Percentiles rank a stretch among this genome's conserved stretches.
Evolutionary conservation across 2,797 vertebrate genomes (phyloP).

Genomic region (Rhabdomys pumilio): DNA sequence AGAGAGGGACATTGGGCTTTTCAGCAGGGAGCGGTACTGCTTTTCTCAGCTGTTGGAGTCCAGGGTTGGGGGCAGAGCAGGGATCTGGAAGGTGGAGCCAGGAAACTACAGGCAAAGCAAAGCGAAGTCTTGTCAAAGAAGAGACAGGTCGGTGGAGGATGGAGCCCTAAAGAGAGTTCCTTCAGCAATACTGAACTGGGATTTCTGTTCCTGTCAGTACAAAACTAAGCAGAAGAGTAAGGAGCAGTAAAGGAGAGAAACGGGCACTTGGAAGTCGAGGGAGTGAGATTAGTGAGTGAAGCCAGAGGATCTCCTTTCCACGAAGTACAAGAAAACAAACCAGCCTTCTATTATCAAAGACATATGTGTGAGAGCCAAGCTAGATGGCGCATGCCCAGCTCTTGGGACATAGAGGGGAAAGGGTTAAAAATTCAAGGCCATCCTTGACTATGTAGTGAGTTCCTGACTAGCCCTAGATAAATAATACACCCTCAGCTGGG

Average conservation of each 20-base stretch:
- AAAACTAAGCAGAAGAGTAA: not conserved
- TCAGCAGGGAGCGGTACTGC: not conserved
- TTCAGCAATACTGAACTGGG: not conserved
- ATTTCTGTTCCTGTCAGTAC: not conserved
- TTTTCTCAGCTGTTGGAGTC: not conserved
- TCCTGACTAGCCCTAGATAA: not conserved
- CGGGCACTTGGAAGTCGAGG: not conserved
- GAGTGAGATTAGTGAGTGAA: not conserved
- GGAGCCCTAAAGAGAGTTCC: not conserved
- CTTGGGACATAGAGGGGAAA: not conserved
- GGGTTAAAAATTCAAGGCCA: not conserved
- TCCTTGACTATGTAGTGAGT: not conserved
- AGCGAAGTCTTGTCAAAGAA: constrained; percentile 17
- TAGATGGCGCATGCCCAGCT: not conserved
- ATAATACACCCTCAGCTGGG: not conserved
- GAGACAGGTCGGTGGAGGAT: not conserved
- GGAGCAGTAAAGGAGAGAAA: not conserved
- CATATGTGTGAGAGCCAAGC: not conserved
- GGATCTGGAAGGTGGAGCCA: constrained; percentile 18
- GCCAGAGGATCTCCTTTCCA: not conserved
- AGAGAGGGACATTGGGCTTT: no score
- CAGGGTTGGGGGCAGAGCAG: not conserved
- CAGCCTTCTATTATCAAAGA: not conserved
- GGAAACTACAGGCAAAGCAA: constrained; percentile 27
- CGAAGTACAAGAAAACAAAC: not conserved